Percentiles rank a stretch among this genome's conserved stretches.
phyloP scores from a whole-genome alignment of 2,797 vertebrate species.

The Salmo trutta region DNA sequence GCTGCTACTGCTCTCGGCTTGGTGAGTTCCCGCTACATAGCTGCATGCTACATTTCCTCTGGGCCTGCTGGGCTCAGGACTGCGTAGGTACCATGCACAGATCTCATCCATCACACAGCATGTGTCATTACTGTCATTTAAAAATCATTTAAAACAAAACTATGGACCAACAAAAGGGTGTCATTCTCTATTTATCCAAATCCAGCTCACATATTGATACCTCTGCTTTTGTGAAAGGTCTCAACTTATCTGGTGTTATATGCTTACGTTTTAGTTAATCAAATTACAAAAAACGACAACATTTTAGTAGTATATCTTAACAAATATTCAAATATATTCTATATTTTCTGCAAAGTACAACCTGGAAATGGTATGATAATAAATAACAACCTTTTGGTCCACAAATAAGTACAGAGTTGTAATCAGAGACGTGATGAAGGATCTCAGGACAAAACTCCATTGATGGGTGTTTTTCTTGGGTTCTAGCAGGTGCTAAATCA shows the following conservation, averaged over 20 bases:
- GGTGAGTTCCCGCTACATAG: constrained; percentile 52
- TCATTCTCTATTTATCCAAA: constrained; percentile 33
- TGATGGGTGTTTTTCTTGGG: background rate
- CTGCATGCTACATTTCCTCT: constrained; percentile 71
- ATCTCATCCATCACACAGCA: constrained; percentile 79
- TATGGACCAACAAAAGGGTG: constrained; percentile 28
- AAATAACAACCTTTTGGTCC: background rate
- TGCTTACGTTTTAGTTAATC: background rate
- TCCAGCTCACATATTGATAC: constrained; percentile 36
- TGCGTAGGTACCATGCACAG: constrained; percentile 69
- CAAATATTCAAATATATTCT: background rate
- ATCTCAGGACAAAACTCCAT: background rate
- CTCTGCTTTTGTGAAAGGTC: constrained; percentile 3
- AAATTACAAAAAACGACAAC: background rate
- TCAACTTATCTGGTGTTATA: background rate
- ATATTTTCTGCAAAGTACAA: background rate
- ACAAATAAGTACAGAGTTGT: background rate
- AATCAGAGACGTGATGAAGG: background rate
- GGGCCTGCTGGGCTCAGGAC: constrained; percentile 73
- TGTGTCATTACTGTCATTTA: constrained; percentile 76
- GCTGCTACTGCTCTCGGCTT: constrained; percentile 50
- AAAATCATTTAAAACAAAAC: constrained; percentile 73
- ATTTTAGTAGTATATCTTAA: background rate
- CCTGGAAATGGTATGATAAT: background rate
- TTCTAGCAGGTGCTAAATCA: background rate